A percentile compares a stretch with the other conserved stretches of the same genome.
These are phyloP conservation scores for Margaritifera margaritifera DNA, from an alignment of 2,888 invertebrate genomes.

Conservation along the genomic window DNA sequence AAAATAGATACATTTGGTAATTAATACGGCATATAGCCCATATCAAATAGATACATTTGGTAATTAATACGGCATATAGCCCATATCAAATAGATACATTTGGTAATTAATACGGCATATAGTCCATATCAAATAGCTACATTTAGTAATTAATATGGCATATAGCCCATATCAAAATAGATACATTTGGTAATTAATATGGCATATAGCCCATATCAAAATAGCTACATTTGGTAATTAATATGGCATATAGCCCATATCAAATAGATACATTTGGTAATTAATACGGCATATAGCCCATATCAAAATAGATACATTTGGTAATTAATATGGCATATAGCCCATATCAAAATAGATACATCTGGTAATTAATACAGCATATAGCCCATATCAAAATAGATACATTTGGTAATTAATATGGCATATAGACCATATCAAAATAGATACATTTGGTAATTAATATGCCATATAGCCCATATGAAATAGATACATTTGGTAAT, in stretches of 20 bases:
- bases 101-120: not conserved
- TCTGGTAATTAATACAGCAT: not conserved
- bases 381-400: constrained; percentile 7
- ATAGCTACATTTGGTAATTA: not conserved
- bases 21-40: not conserved
- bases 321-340: not conserved
- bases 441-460: not conserved
- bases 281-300: not conserved
- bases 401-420: not conserved
- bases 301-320: constrained; percentile 8
- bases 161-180: constrained; percentile 6
- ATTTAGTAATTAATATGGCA: not conserved
- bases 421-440: constrained; percentile 7
- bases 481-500: constrained; percentile 6
- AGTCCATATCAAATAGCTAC: constrained; percentile 8
- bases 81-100: constrained; percentile 12
- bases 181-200: not conserved
- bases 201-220: constrained; percentile 7
- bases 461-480: not conserved
- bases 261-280: constrained; percentile 7
- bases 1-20: constrained; percentile 6
- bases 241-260: not conserved
- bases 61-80: not conserved
- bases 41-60: not conserved
- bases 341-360: constrained; percentile 7